phyloP scores from a whole-genome alignment of 2,113 vertebrate species.

The Terrapene triunguis region DNA sequence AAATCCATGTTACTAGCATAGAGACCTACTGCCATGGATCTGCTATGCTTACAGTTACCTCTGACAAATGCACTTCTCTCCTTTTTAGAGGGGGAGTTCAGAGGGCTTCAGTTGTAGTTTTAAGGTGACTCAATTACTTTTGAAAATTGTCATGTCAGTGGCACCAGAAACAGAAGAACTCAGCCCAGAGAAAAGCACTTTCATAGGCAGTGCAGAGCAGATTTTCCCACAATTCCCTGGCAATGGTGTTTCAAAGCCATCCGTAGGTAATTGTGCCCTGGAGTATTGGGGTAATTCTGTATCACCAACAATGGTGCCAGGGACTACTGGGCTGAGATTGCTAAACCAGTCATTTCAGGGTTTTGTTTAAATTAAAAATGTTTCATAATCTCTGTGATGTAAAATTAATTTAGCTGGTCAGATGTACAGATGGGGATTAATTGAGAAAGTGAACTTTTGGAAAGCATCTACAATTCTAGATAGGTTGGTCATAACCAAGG shows the following conservation, averaged over 20 bases:
- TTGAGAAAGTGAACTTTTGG: neutral
- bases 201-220: neutral
- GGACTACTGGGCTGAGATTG: neutral
- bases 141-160: neutral
- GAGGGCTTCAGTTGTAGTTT: neutral
- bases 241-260: neutral
- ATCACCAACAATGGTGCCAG: neutral
- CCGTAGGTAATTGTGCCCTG: neutral
- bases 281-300: neutral
- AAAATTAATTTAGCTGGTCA: neutral
- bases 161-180: neutral
- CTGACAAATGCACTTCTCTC: neutral
- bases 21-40: rapidly evolving
- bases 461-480: too few relatives aligned
- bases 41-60: neutral
- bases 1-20: neutral
- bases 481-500: neutral
- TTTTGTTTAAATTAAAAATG: neutral
- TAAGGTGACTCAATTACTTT: neutral
- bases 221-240: neutral
- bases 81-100: neutral
- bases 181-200: neutral
- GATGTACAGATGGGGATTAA: neutral
- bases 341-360: neutral
- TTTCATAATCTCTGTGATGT: neutral